Conservation (phyloP, 1,140 invertebrate genomes). For the Drosophila nigromelanica region DNA sequence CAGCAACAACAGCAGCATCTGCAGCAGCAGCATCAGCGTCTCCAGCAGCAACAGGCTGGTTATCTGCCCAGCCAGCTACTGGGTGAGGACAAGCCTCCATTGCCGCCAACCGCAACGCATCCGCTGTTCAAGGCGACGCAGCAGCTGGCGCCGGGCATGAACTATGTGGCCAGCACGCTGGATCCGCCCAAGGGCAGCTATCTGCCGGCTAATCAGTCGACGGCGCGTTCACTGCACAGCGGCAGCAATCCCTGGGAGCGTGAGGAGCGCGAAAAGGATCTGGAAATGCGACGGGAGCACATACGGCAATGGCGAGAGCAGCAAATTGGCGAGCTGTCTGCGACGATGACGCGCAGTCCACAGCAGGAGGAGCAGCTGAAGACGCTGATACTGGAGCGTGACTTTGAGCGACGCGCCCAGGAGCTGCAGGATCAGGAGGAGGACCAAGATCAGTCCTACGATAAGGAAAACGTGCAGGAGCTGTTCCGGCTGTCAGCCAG, state of each 20-base stretch:
- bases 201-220: slow-evolving; percentile 85
- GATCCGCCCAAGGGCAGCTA: slow-evolving; percentile 91
- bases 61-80: slow-evolving; percentile 38
- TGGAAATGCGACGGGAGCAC: slow-evolving; percentile 78
- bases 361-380: slow-evolving; percentile 94
- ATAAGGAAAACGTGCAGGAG: slow-evolving; percentile 84
- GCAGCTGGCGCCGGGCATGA: slow-evolving; percentile 74
- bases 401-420: slow-evolving; percentile 94
- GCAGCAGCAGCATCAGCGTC: slow-evolving; percentile 53
- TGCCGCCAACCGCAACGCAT: slow-evolving; percentile 90
- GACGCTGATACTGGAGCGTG: slow-evolving; percentile 92
- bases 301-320: slow-evolving; percentile 90
- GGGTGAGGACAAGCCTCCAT: slow-evolving; percentile 87
- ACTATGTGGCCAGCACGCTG: slow-evolving; percentile 86
- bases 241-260: slow-evolving; percentile 93
- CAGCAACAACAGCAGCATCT: slow-evolving; percentile 79
- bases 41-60: slow-evolving; percentile 63
- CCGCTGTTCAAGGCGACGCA: slow-evolving; percentile 89
- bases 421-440: slow-evolving; percentile 91
- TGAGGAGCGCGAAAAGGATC: slow-evolving; percentile 93
- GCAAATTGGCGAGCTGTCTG: slow-evolving; percentile 91
- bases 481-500: slow-evolving; percentile 64
- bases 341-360: slow-evolving; percentile 87
- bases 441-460: slow-evolving; percentile 87
- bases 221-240: slow-evolving; percentile 45